phyloP scores from a whole-genome alignment of 2,113 vertebrate genomes.

The Corvus cornix region DNA sequence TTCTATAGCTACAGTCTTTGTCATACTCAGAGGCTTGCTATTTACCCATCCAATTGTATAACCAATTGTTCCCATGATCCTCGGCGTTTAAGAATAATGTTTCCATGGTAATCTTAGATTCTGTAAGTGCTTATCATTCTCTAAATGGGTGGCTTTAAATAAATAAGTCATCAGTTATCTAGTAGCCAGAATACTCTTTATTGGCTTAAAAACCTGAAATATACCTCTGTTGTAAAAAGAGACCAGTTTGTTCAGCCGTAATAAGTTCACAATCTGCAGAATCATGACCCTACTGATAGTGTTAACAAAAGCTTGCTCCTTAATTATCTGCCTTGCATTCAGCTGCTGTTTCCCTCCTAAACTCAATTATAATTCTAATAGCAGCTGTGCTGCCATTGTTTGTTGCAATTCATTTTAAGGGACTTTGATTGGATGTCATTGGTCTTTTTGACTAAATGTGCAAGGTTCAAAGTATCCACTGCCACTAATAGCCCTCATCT shows the following conservation, averaged over 20 bases:
- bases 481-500: constrained; percentile 51
- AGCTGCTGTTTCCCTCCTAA: constrained; percentile 73
- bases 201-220: constrained; percentile 50
- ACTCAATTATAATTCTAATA: constrained; percentile 74
- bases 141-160: constrained; percentile 61
- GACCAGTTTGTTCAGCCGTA: constrained; percentile 44
- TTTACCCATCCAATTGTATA: constrained; percentile 64
- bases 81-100: constrained; percentile 56
- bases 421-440: constrained; percentile 60
- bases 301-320: constrained; percentile 76
- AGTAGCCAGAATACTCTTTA: constrained; percentile 41
- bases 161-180: constrained; percentile 62
- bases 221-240: constrained; percentile 60
- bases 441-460: constrained; percentile 66
- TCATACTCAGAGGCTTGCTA: constrained; percentile 44
- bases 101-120: constrained; percentile 72
- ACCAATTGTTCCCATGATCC: constrained; percentile 50
- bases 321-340: constrained; percentile 73
- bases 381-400: constrained; percentile 69
- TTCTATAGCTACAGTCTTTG: constrained; percentile 8
- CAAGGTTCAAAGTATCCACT: constrained; percentile 64
- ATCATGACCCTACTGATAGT: constrained; percentile 72
- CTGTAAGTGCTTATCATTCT: constrained; percentile 61
- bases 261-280: constrained; percentile 66
- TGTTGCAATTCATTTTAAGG: constrained; percentile 61